phyloP scores from a whole-genome alignment of 92 coral and sea anemone genomes.

The Parazoanthus atlanticus region DNA sequence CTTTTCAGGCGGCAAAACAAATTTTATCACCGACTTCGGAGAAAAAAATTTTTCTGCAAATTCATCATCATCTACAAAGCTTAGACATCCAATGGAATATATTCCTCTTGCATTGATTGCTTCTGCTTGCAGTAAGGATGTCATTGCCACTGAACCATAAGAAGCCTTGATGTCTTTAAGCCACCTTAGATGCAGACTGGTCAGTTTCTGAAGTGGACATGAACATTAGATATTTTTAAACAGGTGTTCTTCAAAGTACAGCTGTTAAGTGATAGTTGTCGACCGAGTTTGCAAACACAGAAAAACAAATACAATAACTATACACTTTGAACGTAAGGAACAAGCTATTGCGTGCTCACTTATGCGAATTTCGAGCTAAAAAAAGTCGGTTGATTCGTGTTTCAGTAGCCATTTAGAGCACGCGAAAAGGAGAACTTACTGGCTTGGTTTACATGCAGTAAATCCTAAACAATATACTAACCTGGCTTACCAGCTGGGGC shows the following conservation, averaged over 20 bases:
- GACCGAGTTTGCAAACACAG: too few relatives aligned
- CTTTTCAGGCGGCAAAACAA: conserved; percentile 46
- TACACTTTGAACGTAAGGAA: too few relatives aligned
- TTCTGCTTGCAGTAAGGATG: conserved; percentile 76
- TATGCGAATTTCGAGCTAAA: too few relatives aligned
- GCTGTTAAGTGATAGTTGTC: not conserved
- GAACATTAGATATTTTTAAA: not conserved
- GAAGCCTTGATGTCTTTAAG: conserved; percentile 72
- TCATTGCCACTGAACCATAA: conserved; percentile 80
- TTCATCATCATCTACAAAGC: conserved; percentile 19
- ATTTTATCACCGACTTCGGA: conserved; percentile 44
- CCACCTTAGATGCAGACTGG: conserved; percentile 73
- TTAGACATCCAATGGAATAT: conserved; percentile 64
- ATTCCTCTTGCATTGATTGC: conserved; percentile 68
- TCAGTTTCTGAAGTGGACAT: conserved; percentile 13
- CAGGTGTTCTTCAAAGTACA: not conserved
- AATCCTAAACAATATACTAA: too few relatives aligned
- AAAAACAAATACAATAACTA: too few relatives aligned
- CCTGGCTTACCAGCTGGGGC: too few relatives aligned
- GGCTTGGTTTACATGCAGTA: too few relatives aligned
- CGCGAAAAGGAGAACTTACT: too few relatives aligned
- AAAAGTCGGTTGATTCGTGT: too few relatives aligned
- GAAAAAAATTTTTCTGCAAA: conserved; percentile 6
- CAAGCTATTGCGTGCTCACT: too few relatives aligned
- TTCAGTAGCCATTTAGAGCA: too few relatives aligned